Evolutionary conservation across 2,797 vertebrate genomes (phyloP).

Genomic region (Borostomias antarcticus): DNA sequence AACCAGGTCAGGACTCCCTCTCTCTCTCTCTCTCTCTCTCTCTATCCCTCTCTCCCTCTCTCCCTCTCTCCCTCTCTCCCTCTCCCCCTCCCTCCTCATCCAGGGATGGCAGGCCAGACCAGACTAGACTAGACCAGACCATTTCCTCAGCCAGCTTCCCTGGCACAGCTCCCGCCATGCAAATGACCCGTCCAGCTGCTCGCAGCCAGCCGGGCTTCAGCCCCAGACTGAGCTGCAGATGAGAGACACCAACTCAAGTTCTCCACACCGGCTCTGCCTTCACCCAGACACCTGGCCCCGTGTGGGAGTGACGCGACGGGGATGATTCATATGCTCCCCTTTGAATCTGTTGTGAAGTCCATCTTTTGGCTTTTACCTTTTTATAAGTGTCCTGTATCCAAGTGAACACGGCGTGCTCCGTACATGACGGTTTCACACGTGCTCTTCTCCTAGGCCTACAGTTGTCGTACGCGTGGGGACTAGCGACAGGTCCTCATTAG

Average conservation of each 20-base stretch:
- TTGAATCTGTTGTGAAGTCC: no score
- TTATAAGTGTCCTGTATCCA: no score
- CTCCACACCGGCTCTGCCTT: slow-evolving; percentile 45
- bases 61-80: slow-evolving; percentile 15
- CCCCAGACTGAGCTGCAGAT: slow-evolving; percentile 63
- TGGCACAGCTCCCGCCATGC: slow-evolving; percentile 40
- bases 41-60: not conserved
- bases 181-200: slow-evolving; percentile 54
- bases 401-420: no score
- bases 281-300: slow-evolving; percentile 54
- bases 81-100: slow-evolving; percentile 11
- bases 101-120: slow-evolving; percentile 33
- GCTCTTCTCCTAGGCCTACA: slow-evolving; percentile 3
- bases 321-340: no score
- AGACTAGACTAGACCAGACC: no score
- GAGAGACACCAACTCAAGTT: slow-evolving; percentile 52
- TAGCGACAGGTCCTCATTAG: slow-evolving; percentile 17
- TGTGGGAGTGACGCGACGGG: slow-evolving; percentile 10
- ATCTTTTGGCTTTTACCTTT: no score
- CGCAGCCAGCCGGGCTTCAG: slow-evolving; percentile 56
- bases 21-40: not conserved
- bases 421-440: no score
- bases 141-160: slow-evolving; percentile 18
- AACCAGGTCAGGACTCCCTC: slow-evolving; percentile 24
- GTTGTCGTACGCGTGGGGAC: no score